Percentiles rank a stretch among this genome's conserved stretches.
Evolutionary conservation across 1,140 invertebrate species (phyloP).

Genomic region (Pemphigus obesinymphae): DNA sequence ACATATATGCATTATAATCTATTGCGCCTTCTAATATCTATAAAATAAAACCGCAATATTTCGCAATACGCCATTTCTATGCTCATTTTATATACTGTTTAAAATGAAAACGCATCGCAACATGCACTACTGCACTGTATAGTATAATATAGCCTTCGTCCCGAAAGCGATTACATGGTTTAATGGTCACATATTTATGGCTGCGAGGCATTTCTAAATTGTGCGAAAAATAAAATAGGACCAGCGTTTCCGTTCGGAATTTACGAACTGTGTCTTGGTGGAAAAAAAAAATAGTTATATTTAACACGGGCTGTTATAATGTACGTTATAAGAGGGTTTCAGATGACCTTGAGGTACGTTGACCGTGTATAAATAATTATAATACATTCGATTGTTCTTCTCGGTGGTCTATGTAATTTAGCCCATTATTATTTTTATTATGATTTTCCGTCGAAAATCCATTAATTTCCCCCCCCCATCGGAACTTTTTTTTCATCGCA

Average conservation of each 20-base stretch:
- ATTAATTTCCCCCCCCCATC: no score
- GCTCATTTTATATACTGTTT: not conserved
- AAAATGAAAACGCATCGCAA: conserved; percentile 23
- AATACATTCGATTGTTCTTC: no score
- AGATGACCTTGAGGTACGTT: not conserved
- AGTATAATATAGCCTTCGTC: conserved; percentile 19
- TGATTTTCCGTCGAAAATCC: no score
- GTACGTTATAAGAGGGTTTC: no score
- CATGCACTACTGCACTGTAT: not conserved
- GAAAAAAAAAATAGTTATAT: no score
- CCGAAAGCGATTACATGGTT: conserved; percentile 30
- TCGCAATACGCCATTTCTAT: not conserved
- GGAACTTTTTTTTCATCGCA: no score
- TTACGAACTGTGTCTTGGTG: not conserved
- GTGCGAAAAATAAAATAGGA: conserved; percentile 12
- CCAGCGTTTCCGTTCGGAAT: conserved; percentile 8
- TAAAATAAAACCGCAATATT: not conserved
- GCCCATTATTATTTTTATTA: no score
- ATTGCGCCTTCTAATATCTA: no score
- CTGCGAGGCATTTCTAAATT: conserved; percentile 1
- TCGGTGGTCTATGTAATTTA: no score
- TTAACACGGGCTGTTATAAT: no score
- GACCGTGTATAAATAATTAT: no score
- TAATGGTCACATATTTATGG: conserved; percentile 15
- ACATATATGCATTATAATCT: no score